Percentiles rank a stretch among this genome's conserved stretches.
These are phyloP conservation scores for Drosophila histrio DNA, from an alignment of 2,888 invertebrate species.

Conservation along the genomic window DNA sequence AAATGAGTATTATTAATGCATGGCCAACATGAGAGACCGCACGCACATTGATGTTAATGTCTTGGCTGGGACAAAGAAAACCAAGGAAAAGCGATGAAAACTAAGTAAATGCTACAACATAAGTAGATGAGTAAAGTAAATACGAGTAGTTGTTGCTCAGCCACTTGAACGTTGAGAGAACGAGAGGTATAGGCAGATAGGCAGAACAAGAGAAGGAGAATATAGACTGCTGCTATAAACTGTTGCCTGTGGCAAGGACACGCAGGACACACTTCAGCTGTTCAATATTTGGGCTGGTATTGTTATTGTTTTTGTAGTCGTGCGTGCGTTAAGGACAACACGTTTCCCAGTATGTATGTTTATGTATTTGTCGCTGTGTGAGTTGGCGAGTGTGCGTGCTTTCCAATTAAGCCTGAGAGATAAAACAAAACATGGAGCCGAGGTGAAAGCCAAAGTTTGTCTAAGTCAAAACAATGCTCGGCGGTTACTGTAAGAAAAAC, in stretches of 20 bases:
- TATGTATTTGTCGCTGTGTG: not conserved
- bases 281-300: conserved; percentile 43
- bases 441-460: conserved; percentile 68
- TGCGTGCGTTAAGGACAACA: conserved; percentile 63
- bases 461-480: conserved; percentile 50
- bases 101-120: conserved; percentile 20
- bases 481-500: conserved; percentile 20
- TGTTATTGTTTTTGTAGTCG: conserved; percentile 41
- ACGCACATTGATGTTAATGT: conserved; percentile 39
- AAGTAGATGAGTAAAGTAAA: conserved; percentile 22
- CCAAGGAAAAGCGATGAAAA: conserved; percentile 3
- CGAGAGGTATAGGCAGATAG: not conserved
- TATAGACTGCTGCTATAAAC: not conserved
- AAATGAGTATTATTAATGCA: conserved; percentile 50
- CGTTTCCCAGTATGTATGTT: conserved; percentile 37
- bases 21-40: conserved; percentile 22
- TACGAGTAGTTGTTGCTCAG: conserved; percentile 11
- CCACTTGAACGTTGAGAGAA: not conserved
- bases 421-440: conserved; percentile 62
- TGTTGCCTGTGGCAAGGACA: conserved; percentile 23
- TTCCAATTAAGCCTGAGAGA: conserved; percentile 72
- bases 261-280: conserved; percentile 25
- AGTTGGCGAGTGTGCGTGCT: conserved; percentile 50
- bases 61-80: conserved; percentile 9
- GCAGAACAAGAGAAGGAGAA: not conserved